Evolutionary conservation across 2,113 vertebrate species (phyloP), one percentile per base, ranked within the genome.

Genomic region (Lichenostomus cassidix): DNA sequence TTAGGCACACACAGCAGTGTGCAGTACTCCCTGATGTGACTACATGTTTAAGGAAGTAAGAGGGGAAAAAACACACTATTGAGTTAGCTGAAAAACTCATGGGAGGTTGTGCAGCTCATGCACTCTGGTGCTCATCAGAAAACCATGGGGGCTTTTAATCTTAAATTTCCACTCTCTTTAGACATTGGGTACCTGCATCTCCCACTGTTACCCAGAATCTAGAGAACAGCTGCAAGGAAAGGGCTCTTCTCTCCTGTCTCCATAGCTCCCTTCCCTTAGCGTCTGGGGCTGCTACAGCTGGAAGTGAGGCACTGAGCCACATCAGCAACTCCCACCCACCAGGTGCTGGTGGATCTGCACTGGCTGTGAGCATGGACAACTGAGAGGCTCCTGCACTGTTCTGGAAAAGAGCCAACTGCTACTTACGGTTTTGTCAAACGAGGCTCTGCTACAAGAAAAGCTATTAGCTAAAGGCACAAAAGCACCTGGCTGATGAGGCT

Each of bases 1-100:
- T 63, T 39, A 47, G 87, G 71, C 79, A 89, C 7, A 74, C 15
- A 46, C 13, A 65, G 80, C 71, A 94, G 42, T 16, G 56, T 55
- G n/a, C 55, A 90, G 50, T 15, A 18, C 47, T 94, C 68, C 85
- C 71, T 81, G 63, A 88, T 78, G 83, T 75, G 71, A 39, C 46
- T 76, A 46, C 7, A 1, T 56, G 39, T 73, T 80, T 89, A 81
- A 83, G 85, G 46, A 90, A 49, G 56, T 11, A 65, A 83, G 35
- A 63, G 31, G 10, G 13, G 5, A 55, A 86, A 92, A 84, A 55
- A 17, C 16, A 22, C 8, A 12, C 12, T 31, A 11, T 2, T n/a
- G 63, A 62, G 19, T 58, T 41, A 58, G 53, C 70, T 68, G 76
- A 46, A 90, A 83, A 91, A 56, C 22, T 50, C 4, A 1, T 4